Conservation (phyloP, 2,113 vertebrate genomes). For the Sinocyclocheilus maitianheensis region DNA sequence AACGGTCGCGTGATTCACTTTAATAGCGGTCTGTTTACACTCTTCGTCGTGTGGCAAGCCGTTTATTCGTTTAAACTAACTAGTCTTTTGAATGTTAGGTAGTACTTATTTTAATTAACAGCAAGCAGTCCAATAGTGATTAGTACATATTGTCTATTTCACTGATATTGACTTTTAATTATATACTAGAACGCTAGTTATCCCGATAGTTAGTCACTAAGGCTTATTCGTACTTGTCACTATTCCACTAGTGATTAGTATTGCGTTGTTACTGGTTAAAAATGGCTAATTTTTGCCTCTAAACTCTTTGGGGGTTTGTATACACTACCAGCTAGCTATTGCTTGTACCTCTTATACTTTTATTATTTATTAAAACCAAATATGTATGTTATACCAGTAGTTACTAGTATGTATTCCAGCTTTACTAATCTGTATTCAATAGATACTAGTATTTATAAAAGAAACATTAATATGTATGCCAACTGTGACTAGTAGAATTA, state of each 20-base stretch:
- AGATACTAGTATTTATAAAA: not conserved
- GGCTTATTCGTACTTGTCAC: not conserved
- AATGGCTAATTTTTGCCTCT: not conserved
- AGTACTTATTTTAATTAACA: not conserved
- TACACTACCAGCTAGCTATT: not conserved
- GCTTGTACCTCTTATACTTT: not conserved
- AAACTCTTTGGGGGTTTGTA: not conserved
- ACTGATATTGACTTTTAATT: not conserved
- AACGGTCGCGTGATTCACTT: not conserved
- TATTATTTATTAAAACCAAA: not conserved
- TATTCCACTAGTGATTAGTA: not conserved
- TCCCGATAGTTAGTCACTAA: not conserved
- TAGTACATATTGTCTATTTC: not conserved
- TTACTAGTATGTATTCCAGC: not conserved
- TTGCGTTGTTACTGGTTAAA: not conserved
- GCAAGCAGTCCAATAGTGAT: not conserved
- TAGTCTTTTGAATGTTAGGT: not conserved
- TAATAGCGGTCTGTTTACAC: slow-evolving; percentile 3
- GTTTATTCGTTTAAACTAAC: not conserved
- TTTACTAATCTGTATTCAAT: not conserved
- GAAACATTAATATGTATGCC: not conserved
- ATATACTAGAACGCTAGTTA: not conserved
- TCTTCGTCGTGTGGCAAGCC: slow-evolving; percentile 10
- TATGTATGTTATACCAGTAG: not conserved
- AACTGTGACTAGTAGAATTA: not conserved